Conservation (phyloP, 1,140 invertebrate genomes). For the Pectinophora gossypiella region DNA sequence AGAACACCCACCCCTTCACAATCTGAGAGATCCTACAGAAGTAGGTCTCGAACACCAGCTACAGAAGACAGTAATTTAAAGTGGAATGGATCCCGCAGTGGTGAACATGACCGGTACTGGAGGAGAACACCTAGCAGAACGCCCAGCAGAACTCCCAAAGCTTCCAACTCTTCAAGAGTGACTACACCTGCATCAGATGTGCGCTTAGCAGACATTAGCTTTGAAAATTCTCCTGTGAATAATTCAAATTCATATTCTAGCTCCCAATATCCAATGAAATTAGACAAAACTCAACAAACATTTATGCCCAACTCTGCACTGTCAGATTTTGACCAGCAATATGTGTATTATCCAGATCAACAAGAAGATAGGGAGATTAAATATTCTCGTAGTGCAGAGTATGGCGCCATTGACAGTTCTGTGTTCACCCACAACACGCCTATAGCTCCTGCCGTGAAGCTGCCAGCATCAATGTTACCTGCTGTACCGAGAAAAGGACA, state of each 20-base stretch:
- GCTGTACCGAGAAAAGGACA: constrained; percentile 25
- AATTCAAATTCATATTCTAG: constrained; percentile 33
- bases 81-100: constrained; percentile 38
- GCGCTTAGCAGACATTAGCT: constrained; percentile 44
- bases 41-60: constrained; percentile 62
- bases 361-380: constrained; percentile 62
- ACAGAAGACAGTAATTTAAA: constrained; percentile 38
- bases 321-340: constrained; percentile 50
- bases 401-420: constrained; percentile 41
- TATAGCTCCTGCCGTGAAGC: constrained; percentile 30
- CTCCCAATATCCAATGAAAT: constrained; percentile 40
- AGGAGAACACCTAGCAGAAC: constrained; percentile 37
- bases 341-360: constrained; percentile 45
- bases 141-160: constrained; percentile 40
- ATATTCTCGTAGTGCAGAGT: constrained; percentile 61
- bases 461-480: constrained; percentile 32
- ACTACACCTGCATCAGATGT: constrained; percentile 43
- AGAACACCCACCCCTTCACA: constrained; percentile 56
- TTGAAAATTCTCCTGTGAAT: constrained; percentile 40
- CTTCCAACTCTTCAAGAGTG: constrained; percentile 44
- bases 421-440: constrained; percentile 50
- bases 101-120: constrained; percentile 60
- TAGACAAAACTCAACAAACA: constrained; percentile 49
- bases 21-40: constrained; percentile 64
- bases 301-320: constrained; percentile 29